Base-by-base conservation (phyloP, 2,113 vertebrate genomes). In the Equus przewalskii region DNA sequence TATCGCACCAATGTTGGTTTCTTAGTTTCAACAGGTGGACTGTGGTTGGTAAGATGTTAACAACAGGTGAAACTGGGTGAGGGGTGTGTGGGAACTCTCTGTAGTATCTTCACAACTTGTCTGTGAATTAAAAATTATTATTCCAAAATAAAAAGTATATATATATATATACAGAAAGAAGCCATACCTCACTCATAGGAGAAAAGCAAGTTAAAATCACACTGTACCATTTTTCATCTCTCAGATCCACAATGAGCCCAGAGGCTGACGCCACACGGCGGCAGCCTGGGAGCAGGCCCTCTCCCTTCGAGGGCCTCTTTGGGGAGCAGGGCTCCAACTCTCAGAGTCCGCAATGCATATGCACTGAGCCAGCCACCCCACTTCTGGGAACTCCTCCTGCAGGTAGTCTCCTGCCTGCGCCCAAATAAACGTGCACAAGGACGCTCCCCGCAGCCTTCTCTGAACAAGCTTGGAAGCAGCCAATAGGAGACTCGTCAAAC, bases 81-180 rank as follows among this genome's bases (percentile, higher is more conserved):
- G 64, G 64, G 4, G 44, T 30, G 9, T 26, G 44, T 73, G 60
- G 62, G 46, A 95, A 94, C 67, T 64, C 41, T 49, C 41, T 67
- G 56, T 2, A 30, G 62, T 41, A 51, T 18, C 41, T 91, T 93
- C 33, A 41, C 33, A 81, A 54, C 16, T 93, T 92, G 90, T 88
- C 94, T 79, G 33, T 44, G 88, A 86, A 89, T 80, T 89, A 89
- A 76, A 78, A 93, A 87, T 87, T 24, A 87, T 83, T 24, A 78
- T 46, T 91, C 56, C 30, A 67, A 69, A 51, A 72, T 56, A 51
- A 88, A 86, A 94, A 75, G 7, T 44, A 30, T 80, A 26, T 41
- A 41, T 41, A 36, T 36, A 41, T 41, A 41, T 41, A 41, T 41
- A 41, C 36, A 41, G 36, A 41, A 41, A 41, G 36, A 41, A 54